phyloP scores from a whole-genome alignment of 2,113 vertebrate genomes.

The Monarcha castaneiventris region DNA sequence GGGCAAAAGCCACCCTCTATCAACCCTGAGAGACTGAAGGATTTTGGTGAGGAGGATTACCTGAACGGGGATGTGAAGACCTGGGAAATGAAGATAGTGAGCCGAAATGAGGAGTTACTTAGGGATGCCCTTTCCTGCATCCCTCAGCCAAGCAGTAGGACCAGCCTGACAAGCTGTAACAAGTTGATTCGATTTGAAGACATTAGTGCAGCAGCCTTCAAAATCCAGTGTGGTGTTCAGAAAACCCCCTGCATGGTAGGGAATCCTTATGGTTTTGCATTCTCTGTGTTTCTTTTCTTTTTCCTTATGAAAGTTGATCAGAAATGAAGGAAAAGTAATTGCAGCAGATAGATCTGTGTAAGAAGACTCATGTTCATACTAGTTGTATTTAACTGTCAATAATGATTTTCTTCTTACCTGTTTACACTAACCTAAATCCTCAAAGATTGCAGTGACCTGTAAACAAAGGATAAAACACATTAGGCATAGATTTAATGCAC shows the following conservation, averaged over 20 bases:
- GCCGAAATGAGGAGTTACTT: conserved; percentile 66
- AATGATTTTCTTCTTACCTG: conserved; percentile 2
- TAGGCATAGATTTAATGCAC: conserved; percentile 1
- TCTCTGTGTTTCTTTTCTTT: neutral
- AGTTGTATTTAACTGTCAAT: neutral
- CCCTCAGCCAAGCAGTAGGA: conserved; percentile 50
- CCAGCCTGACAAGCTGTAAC: conserved; percentile 54
- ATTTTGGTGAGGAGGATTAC: conserved; percentile 88
- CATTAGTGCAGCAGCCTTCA: conserved; percentile 87
- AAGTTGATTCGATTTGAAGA: conserved; percentile 83
- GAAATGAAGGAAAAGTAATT: neutral
- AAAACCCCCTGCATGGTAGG: conserved; percentile 89
- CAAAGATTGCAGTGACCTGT: conserved; percentile 5
- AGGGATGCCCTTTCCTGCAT: conserved; percentile 69
- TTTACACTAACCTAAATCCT: conserved; percentile 21
- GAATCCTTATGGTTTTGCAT: neutral
- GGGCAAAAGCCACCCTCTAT: conserved; percentile 74
- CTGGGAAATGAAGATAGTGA: conserved; percentile 73
- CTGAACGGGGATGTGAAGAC: conserved; percentile 80
- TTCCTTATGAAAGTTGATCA: neutral
- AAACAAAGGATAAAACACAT: conserved; percentile 43
- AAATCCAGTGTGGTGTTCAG: conserved; percentile 83
- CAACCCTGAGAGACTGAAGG: conserved; percentile 84
- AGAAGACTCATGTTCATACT: neutral
- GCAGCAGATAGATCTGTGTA: neutral